Evolutionary conservation across 2,888 invertebrate species (phyloP), one percentile per base, ranked within the genome.

Genomic region (Drosophila meridionalis): DNA sequence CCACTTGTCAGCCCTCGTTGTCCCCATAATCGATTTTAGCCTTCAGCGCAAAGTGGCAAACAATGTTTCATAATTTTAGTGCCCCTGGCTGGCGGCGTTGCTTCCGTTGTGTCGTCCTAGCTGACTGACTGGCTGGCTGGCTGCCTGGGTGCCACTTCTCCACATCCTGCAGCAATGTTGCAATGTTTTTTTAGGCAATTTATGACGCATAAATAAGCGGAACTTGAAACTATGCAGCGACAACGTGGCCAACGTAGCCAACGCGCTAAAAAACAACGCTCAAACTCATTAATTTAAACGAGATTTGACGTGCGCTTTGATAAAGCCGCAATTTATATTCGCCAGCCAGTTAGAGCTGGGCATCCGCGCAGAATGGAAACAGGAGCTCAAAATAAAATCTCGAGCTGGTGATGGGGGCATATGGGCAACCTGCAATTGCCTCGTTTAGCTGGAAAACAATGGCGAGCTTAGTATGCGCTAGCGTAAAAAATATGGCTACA

Each of bases 251-350:
- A 45, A 43, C 67, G 65, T 59, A 60, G 64, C 63, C 66, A 73
- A 73, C 58, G 66, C 73, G 67, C 65, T 56, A 81, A 77, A 79
- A 69, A 82, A 73, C 78, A 76, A 87, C 80, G 81, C 71, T 87
- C 78, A 86, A 92, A 92, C 92, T 92, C 92, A 92, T 92, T 92
- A 92, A 92, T 92, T 92, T 92, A 92, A 92, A 92, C 91, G 92
- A 92, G 92, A 88, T 92, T 92, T 91, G 91, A 89, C 91, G 90
- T 89, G 80, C 84, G 90, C 89, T 85, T 86, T 92, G 91, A 89
- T 89, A 91, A 87, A 90, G 90, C 87, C 82, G 83, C 91, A 92
- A 92, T 92, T 92, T 92, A 91, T 92, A 92, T 91, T 92, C 91
- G 87, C 84, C 73, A 69, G 65, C 77, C 69, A 60, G 70, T 68